Conservation (phyloP, 2,888 invertebrate genomes). For the Isotomurus palustris region DNA sequence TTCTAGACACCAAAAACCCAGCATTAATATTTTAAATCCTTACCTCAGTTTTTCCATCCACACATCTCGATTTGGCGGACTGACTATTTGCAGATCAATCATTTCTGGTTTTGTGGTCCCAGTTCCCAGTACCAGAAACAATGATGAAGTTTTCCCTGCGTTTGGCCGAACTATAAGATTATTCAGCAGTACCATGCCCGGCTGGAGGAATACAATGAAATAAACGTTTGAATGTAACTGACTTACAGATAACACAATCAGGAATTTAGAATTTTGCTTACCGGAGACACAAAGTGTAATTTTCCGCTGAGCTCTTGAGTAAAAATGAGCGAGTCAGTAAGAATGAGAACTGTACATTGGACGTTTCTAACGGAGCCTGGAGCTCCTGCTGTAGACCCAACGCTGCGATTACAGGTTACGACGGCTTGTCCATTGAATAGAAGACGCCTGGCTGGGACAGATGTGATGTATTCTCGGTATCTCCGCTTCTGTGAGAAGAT, state of each 20-base stretch:
- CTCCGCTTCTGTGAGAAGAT: conserved; percentile 60
- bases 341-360: conserved; percentile 41
- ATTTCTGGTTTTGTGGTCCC: conserved; percentile 90
- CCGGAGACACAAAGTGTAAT: conserved; percentile 43
- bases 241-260: not conserved
- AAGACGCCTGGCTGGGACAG: conserved; percentile 39
- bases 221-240: too few relatives aligned
- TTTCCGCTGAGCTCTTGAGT: conserved; percentile 42
- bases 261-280: conserved; percentile 14
- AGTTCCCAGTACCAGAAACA: conserved; percentile 82
- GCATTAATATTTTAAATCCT: conserved; percentile 5
- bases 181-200: conserved; percentile 86
- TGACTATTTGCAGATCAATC: conserved; percentile 83
- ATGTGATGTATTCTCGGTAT: conserved; percentile 38
- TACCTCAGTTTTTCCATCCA: conserved; percentile 85
- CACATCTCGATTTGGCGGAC: conserved; percentile 80
- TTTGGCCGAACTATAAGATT: conserved; percentile 89
- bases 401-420: conserved; percentile 25
- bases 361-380: conserved; percentile 27
- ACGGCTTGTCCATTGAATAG: conserved; percentile 43
- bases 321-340: conserved; percentile 44
- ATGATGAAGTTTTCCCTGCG: conserved; percentile 75
- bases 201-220: conserved; percentile 57
- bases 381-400: conserved; percentile 16
- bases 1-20: not conserved